phyloP scores from a whole-genome alignment of 2,888 invertebrate species.

The Bombyx huttoni region DNA sequence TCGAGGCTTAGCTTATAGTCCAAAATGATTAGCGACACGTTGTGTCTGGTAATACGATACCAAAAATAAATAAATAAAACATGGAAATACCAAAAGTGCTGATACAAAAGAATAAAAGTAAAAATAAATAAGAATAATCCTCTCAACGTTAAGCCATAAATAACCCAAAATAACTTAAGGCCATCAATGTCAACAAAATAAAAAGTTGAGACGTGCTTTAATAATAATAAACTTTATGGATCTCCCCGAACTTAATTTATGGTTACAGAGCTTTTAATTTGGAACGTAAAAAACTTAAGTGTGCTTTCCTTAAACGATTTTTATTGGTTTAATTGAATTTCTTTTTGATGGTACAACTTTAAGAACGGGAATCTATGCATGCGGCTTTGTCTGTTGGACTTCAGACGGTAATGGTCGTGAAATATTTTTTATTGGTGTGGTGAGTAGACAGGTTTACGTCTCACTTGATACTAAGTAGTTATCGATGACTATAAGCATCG shows the following conservation, averaged over 20 bases:
- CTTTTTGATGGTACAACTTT: neutral
- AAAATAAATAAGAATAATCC: neutral
- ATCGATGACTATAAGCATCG: too few species aligned
- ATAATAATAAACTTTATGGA: constrained; percentile 14
- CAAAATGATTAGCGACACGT: too few species aligned
- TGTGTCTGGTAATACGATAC: too few species aligned
- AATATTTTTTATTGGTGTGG: too few species aligned
- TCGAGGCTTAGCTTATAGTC: too few species aligned
- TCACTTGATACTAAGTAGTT: too few species aligned
- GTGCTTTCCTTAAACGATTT: constrained; percentile 2
- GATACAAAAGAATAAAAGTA: neutral
- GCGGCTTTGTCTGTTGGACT: too few species aligned
- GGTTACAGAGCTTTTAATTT: constrained; percentile 12
- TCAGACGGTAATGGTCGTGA: too few species aligned
- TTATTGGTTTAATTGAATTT: constrained; percentile 1
- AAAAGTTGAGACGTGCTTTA: constrained; percentile 13
- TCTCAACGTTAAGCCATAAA: neutral
- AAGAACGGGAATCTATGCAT: neutral
- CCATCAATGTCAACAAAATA: constrained; percentile 8
- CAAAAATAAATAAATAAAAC: too few species aligned
- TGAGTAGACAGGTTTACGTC: too few species aligned
- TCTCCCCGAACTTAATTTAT: constrained; percentile 8
- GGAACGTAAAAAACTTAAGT: constrained; percentile 5
- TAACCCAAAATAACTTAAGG: constrained; percentile 1
- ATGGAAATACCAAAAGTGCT: too few species aligned